Conservation (phyloP, 2,113 vertebrate species). For the Tragelaphus scriptus region DNA sequence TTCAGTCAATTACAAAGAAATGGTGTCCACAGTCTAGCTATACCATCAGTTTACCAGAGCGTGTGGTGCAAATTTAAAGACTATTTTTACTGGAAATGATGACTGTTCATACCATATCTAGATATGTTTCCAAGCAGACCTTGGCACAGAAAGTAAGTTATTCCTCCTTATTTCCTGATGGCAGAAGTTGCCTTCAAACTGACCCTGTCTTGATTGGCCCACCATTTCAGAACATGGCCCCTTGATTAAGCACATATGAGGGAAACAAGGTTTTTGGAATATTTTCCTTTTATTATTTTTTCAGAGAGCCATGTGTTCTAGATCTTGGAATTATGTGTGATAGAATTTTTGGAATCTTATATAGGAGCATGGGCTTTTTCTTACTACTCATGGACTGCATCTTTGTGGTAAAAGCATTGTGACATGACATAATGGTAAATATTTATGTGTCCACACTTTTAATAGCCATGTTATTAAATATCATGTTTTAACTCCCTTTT, state of each 20-base stretch:
- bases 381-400: background rate
- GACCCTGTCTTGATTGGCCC: background rate
- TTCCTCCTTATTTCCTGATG: background rate
- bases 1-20: background rate
- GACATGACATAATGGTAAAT: background rate
- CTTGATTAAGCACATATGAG: background rate
- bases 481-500: background rate
- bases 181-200: background rate
- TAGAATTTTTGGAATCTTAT: background rate
- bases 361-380: background rate
- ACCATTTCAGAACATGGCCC: background rate
- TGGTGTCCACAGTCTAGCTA: background rate
- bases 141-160: background rate
- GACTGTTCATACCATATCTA: background rate
- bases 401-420: background rate
- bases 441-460: background rate
- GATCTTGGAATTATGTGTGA: background rate
- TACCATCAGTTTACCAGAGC: background rate
- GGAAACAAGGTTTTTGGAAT: background rate
- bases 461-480: background rate
- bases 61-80: background rate
- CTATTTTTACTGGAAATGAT: background rate
- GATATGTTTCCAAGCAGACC: background rate
- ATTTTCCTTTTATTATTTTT: background rate
- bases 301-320: background rate